These are phyloP conservation scores for Saimiri boliviensis DNA, from an alignment of 2,113 vertebrate genomes.

Conservation along the genomic window DNA sequence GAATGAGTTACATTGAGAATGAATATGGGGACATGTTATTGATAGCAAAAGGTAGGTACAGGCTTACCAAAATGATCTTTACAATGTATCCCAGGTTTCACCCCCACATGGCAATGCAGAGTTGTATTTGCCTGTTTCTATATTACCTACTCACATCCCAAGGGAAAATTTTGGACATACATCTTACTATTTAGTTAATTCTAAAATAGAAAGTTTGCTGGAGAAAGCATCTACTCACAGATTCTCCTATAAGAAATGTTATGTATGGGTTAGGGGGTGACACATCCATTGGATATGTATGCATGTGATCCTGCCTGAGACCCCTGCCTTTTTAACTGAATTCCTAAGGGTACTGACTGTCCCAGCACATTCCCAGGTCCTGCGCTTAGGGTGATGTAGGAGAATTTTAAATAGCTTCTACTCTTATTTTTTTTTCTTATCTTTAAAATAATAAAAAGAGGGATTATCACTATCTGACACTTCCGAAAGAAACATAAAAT, in stretches of 20 bases:
- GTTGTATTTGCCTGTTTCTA: background rate
- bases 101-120: background rate
- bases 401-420: background rate
- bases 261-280: background rate
- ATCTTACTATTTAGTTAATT: background rate
- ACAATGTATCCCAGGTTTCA: background rate
- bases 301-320: background rate
- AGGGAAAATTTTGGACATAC: background rate
- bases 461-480: background rate
- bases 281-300: rapidly evolving
- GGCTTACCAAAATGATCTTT: background rate
- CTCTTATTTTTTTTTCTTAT: background rate
- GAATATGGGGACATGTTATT: background rate
- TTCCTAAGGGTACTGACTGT: background rate
- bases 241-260: background rate
- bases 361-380: background rate
- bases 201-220: background rate
- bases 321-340: background rate
- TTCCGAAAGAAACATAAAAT: background rate
- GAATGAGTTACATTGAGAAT: background rate
- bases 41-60: background rate
- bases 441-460: background rate
- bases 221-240: background rate
- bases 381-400: background rate
- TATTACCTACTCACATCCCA: background rate